Evolutionary conservation across 2,113 vertebrate species (phyloP).

Genomic region (Panthera leo): DNA sequence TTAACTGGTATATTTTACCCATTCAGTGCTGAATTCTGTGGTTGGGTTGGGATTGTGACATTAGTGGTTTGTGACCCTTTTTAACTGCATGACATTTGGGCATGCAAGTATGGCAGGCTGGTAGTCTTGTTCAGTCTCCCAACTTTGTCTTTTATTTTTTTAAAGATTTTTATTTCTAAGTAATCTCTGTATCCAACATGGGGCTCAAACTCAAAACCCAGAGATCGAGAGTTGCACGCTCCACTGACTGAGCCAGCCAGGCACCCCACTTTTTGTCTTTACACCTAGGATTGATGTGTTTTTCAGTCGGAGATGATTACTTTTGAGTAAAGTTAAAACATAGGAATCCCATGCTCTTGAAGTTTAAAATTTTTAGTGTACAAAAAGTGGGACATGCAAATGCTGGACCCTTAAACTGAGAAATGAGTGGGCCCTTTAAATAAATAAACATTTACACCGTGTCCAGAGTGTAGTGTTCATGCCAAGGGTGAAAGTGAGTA

Average conservation of each 20-base stretch:
- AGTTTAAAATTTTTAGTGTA: slow-evolving; percentile 15
- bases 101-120: neutral
- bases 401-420: slow-evolving; percentile 16
- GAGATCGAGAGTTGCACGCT: too few species aligned
- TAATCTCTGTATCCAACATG: too few species aligned
- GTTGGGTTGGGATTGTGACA: neutral
- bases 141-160: neutral
- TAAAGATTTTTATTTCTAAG: too few species aligned
- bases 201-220: too few species aligned
- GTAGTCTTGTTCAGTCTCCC: neutral
- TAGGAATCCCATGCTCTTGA: neutral
- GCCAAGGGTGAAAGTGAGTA: slow-evolving; percentile 21
- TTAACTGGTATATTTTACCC: neutral
- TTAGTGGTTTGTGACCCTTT: neutral
- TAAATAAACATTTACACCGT: slow-evolving; percentile 40
- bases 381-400: slow-evolving; percentile 20
- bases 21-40: neutral
- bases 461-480: slow-evolving; percentile 31
- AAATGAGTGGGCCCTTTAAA: slow-evolving; percentile 34
- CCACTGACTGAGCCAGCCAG: too few species aligned
- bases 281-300: neutral
- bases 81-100: neutral
- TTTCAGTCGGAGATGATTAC: slow-evolving; percentile 30
- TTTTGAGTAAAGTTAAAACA: slow-evolving; percentile 50
- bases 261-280: neutral